Base-by-base conservation (phyloP, 2,113 vertebrate species). In the Caretta caretta region DNA sequence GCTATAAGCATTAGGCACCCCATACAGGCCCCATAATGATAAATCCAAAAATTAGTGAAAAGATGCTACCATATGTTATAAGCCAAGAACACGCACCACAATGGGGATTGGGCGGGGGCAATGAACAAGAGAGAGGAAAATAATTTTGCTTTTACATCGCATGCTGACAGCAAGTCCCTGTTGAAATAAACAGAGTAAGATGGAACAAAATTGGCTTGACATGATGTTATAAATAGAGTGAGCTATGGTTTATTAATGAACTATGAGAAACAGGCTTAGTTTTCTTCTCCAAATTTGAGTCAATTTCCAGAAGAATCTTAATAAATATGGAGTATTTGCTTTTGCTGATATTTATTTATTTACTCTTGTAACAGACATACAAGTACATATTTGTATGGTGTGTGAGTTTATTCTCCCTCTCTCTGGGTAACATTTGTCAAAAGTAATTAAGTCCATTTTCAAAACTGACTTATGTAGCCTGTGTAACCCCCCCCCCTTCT, bases 201-300 rank as follows among this genome's bases (percentile, higher is more conserved):
- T 84, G 50, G 76, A 96, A 54, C 86, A 76, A 76, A 96, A 92
- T 75, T 90, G 85, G 35, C 50, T 16, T 83, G 75, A 90, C 25
- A 1, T 93, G 86, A 84, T 79, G 51, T 97, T 98, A 93, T 95
- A 97, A 97, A 95, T 88, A 90, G 96, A 94, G 56, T 51, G n/a
- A 89, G 29, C 24, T 75, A 88, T 97, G 90, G 93, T 95, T 97
- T 97, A 98, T 98, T 98, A 95, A 98, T 97, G 94, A 96, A 24
- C 78, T 95, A 42, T 29, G 54, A 62, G 80, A 86, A 57, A 69
- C 38, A 72, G 49, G 27, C 69, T 83, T 76, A 78, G 80, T 50
- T 76, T 78, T 48, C 42, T 78, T 78, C 24, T 78, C 75, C 59
- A 87, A 80, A 84, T 76, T 87, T 94, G 81, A 93, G 86, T 90